Conservation (phyloP, 2,888 invertebrate genomes). For the Lasioglossum pauxillum region DNA sequence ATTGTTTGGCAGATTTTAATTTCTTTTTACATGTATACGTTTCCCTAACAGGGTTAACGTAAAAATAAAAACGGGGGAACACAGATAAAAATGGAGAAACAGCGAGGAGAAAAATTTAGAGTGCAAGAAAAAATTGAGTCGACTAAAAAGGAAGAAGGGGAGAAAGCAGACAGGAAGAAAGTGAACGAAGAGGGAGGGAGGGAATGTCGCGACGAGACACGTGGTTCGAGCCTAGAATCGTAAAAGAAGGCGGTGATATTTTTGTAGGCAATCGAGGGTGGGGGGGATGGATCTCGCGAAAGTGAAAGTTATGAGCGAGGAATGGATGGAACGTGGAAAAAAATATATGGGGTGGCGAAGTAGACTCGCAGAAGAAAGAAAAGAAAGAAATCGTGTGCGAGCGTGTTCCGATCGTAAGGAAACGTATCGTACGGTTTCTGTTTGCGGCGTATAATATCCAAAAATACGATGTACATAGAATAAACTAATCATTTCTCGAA, state of each 20-base stretch:
- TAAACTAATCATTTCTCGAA: background rate
- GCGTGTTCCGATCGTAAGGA: slow-evolving; percentile 47
- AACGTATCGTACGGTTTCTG: slow-evolving; percentile 18
- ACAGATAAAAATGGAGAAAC: background rate
- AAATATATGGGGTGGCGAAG: slow-evolving; percentile 29
- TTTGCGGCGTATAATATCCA: slow-evolving; percentile 9
- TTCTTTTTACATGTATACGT: background rate
- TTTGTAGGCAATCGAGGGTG: slow-evolving; percentile 60
- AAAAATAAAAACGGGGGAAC: background rate
- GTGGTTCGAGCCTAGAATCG: slow-evolving; percentile 54
- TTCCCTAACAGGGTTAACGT: background rate
- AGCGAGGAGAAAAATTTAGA: background rate
- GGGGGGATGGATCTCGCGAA: background rate
- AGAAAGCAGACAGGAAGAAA: slow-evolving; percentile 3
- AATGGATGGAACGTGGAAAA: slow-evolving; percentile 27
- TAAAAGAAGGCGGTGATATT: slow-evolving; percentile 70
- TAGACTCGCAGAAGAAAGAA: slow-evolving; percentile 19
- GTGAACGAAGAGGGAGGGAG: background rate
- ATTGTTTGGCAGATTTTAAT: too few relatives aligned
- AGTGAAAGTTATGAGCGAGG: slow-evolving; percentile 10
- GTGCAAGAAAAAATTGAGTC: background rate
- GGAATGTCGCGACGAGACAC: slow-evolving; percentile 6
- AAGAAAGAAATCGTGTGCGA: background rate
- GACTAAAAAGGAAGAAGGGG: background rate
- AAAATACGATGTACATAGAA: background rate